Evolutionary conservation across 2,113 vertebrate species (phyloP).

Genomic region (Sander lucioperca): DNA sequence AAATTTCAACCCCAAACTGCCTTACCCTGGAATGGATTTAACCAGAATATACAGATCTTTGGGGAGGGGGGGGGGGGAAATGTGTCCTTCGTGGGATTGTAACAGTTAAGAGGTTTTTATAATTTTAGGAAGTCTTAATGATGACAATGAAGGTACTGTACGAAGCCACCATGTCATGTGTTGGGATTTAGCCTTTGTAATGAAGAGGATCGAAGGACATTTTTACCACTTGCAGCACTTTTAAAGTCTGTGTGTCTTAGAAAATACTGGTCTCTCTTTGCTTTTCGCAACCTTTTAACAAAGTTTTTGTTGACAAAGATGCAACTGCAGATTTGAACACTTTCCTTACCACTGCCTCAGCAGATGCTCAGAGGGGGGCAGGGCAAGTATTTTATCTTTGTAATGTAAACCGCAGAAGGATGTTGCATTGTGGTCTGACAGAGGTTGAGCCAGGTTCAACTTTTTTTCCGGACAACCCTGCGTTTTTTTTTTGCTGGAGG

Average conservation of each 20-base stretch:
- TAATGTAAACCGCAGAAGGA: not conserved
- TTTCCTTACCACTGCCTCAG: not conserved
- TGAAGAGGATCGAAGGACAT: not conserved
- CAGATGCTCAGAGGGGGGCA: accelerated
- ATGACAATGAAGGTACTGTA: not conserved
- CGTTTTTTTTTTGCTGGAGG: not conserved
- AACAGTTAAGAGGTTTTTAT: not conserved
- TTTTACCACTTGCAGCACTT: not conserved
- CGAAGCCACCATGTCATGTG: not conserved
- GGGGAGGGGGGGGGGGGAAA: too few species aligned
- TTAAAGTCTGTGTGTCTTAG: not conserved
- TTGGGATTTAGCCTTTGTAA: not conserved
- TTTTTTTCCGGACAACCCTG: not conserved
- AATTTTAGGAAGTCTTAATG: not conserved
- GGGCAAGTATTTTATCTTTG: not conserved
- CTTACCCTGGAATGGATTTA: not conserved
- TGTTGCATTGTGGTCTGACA: not conserved
- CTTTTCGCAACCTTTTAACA: not conserved
- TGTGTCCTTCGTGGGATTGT: not conserved
- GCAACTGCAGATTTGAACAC: not conserved
- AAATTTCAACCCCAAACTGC: not conserved
- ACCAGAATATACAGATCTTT: not conserved
- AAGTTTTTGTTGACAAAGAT: not conserved
- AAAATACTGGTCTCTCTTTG: slow-evolving; percentile 16
- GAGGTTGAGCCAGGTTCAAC: not conserved